phyloP scores from a whole-genome alignment of 2,888 invertebrate species.

The Acholoe squamosa region DNA sequence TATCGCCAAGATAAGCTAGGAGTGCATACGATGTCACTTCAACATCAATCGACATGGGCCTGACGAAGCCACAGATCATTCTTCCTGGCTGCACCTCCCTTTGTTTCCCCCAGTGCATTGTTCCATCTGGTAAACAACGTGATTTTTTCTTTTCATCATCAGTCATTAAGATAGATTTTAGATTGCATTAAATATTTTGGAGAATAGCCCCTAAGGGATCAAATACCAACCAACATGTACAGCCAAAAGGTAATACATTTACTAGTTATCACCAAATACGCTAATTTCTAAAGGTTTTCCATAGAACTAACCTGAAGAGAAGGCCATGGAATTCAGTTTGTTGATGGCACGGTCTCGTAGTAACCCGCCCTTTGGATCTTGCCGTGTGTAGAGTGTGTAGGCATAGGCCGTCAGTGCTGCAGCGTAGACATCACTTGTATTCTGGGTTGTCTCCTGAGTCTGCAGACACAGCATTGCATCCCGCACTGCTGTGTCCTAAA shows the following conservation, averaged over 20 bases:
- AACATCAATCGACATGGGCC: slow-evolving; percentile 90
- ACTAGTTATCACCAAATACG: too few relatives aligned
- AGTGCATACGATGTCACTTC: slow-evolving; percentile 95
- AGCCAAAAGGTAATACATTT: too few relatives aligned
- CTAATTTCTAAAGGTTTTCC: too few relatives aligned
- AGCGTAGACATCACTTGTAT: slow-evolving; percentile 74
- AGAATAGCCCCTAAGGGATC: too few relatives aligned
- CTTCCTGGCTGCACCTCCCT: background rate
- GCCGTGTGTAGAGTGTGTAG: slow-evolving; percentile 65
- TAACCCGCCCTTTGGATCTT: background rate
- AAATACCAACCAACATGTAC: too few relatives aligned
- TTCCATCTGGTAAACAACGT: background rate
- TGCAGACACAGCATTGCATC: slow-evolving; percentile 71
- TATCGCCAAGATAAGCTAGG: slow-evolving; percentile 86
- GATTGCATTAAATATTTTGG: too few relatives aligned
- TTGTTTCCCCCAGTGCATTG: slow-evolving; percentile 46
- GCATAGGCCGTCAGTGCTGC: slow-evolving; percentile 70
- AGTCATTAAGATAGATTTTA: background rate
- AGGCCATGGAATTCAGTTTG: slow-evolving; percentile 49
- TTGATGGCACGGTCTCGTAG: slow-evolving; percentile 49
- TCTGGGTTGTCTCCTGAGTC: slow-evolving; percentile 63
- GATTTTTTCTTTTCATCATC: background rate
- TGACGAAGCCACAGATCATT: slow-evolving; percentile 74
- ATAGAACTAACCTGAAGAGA: background rate
- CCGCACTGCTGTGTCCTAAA: slow-evolving; percentile 69